These are phyloP conservation scores for Eucidaris tribuloides DNA, from an alignment of 35 echinoderm and acorn worm species.

Conservation along the genomic window DNA sequence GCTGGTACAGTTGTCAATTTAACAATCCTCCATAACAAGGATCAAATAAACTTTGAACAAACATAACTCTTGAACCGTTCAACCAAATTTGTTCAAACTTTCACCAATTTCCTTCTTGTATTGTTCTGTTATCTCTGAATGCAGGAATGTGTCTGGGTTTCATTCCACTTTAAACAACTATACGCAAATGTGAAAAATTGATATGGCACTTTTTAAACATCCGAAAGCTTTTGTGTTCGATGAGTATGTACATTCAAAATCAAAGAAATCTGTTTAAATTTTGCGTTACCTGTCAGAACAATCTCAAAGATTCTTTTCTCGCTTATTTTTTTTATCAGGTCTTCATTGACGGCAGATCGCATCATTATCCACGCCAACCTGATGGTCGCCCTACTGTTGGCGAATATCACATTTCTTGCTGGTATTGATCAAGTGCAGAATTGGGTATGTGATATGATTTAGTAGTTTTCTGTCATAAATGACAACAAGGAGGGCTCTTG, in stretches of 20 bases:
- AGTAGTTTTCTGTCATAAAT: too few relatives aligned
- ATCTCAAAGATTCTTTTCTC: neutral
- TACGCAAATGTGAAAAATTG: neutral
- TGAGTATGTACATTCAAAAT: neutral
- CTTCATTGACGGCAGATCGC: slow-evolving; percentile 33
- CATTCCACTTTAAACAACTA: neutral
- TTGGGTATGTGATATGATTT: too few relatives aligned
- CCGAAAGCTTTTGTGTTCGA: neutral
- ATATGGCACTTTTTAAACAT: neutral
- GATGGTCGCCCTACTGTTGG: slow-evolving; percentile 16
- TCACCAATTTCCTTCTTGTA: too few relatives aligned
- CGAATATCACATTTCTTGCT: neutral
- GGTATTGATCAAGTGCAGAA: neutral
- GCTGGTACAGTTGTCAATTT: too few relatives aligned
- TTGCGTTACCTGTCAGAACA: neutral
- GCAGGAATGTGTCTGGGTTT: neutral
- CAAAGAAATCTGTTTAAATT: neutral
- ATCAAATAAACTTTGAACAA: too few relatives aligned
- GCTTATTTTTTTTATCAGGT: neutral
- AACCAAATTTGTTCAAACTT: too few relatives aligned
- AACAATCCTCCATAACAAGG: too few relatives aligned
- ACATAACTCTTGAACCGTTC: too few relatives aligned
- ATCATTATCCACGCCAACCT: slow-evolving; percentile 44
- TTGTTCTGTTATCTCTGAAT: too few relatives aligned
- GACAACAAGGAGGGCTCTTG: too few relatives aligned